Base-by-base conservation (phyloP, 2,888 invertebrate genomes). In the Platycheirus albimanus region DNA sequence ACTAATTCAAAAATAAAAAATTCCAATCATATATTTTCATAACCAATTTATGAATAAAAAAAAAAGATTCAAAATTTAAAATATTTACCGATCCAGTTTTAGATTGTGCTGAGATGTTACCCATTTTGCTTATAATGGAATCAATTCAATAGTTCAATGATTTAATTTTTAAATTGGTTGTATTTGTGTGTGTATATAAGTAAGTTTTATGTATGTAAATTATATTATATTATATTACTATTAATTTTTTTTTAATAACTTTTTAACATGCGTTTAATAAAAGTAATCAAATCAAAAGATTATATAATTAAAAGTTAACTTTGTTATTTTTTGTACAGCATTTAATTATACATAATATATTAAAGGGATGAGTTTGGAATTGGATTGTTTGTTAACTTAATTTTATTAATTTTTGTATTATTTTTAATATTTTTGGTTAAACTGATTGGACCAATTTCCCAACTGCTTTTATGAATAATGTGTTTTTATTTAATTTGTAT, bases 81-180 rank as follows among this genome's bases (percentile, higher is more conserved):
- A 84, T 84, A 84, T 84, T 84, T 84, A 84, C 84, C 84, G 74
- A 74, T 84, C 79, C 79, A 30, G 66, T 84, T 30, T 79, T 75
- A 79, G 79, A 70, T 66, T 79, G 79, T 84, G 84, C 79, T 72
- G 72, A 67, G 38, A 67, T 41, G 41, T 75, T 17, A 74, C 69
- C 83, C 78, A 74, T 54, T 83, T 81, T 83, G 77, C 72, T 63
- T n/a, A n/a, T 67, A 66, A 83, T 74, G 77, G 66, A 72, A 66
- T 76, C 77, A 71, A 56, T 69, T 67, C 79, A 64, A 74, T 69
- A 56, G 64, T 83, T 74, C 64, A 67, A 83, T 72, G 66, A 54
- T 69, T 58, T 36, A n/a, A 52, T 11, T 38, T 74, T 79, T 67
- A n/a, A n/a, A n/a, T n/a, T n/a, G n/a, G 47, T 72, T 71, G 52